Evolutionary conservation across 2,797 vertebrate genomes (phyloP), one percentile per base, ranked within the genome.

Genomic region (Rhyacichthys aspro): DNA sequence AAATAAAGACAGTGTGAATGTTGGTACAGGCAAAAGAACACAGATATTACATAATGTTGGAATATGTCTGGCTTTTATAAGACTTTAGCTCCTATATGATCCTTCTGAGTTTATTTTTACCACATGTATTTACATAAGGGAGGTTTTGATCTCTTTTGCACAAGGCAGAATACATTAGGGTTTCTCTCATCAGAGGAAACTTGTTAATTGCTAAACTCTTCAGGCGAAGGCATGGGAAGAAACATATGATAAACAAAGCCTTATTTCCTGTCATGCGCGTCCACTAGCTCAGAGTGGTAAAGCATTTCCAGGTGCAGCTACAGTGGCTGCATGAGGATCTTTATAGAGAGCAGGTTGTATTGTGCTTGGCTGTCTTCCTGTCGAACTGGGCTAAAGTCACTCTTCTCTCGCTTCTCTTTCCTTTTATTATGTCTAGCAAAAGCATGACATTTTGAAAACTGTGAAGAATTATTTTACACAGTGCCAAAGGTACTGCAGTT

Each of bases 221-320:
- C 6, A 37, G 74, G 76, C 62, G 66, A 75, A 66, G 16, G 62
- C 57, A 34, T 85, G 63, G 66, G 43, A 52, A 73, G 57, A 83
- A 79, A 77, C 74, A 56, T 75, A 85, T 76, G 83, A 70, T 84
- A 89, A 89, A 89, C 88, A 87, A 83, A 60, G 70, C 46, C 70
- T 74, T 67, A 81, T 83, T 88, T 87, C 72, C 82, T 69, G 72
- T 64, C 52, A 36, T 66, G 65, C 59, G 68, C 59, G 71, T 70
- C 59, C 43, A 37, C 60, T 18, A n/a, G n/a, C 78, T 85, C 52
- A 46, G 47, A 73, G 43, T 70, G 67, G 57, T 57, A 84, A 90
- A 92, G 48, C 74, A 81, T 64, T 89, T 89, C 87, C 88, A 89
- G 86, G 66, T 90, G 89, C 63, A 48, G 71, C 28, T 77, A 19